A percentile compares a stretch with the other conserved stretches of the same genome.
These are phyloP conservation scores for Geotrypetes seraphini DNA, from an alignment of 2,797 vertebrate species.

Conservation along the genomic window DNA sequence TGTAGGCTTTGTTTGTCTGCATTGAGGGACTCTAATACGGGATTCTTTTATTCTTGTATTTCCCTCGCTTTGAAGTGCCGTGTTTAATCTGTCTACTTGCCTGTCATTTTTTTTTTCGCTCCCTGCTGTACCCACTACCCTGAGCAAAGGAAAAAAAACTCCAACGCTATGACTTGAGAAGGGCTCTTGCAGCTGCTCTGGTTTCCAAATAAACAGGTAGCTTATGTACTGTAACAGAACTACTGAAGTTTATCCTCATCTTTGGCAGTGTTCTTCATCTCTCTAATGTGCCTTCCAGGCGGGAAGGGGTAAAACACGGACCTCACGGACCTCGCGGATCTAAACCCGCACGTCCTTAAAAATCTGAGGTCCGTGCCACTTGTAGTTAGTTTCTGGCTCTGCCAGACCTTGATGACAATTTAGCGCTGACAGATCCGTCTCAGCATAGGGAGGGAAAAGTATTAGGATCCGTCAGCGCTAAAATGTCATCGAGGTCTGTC, in stretches of 20 bases:
- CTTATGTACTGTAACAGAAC: slow-evolving; percentile 17
- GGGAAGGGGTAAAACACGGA: too few species aligned
- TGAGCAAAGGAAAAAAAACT: slow-evolving; percentile 5
- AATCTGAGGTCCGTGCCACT: too few species aligned
- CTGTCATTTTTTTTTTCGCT: slow-evolving; percentile 40
- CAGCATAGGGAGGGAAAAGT: too few species aligned
- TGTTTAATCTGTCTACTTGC: slow-evolving; percentile 68
- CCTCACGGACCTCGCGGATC: too few species aligned
- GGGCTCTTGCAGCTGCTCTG: slow-evolving; percentile 13
- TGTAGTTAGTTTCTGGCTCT: too few species aligned
- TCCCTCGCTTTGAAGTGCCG: slow-evolving; percentile 65
- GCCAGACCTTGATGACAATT: too few species aligned
- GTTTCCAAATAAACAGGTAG: slow-evolving; percentile 26
- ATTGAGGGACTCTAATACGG: slow-evolving; percentile 39
- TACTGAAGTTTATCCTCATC: slow-evolving; percentile 23
- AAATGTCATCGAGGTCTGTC: too few species aligned
- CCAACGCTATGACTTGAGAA: slow-evolving; percentile 7
- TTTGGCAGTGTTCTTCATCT: slow-evolving; percentile 33
- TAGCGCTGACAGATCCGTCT: too few species aligned
- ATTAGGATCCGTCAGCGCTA: too few species aligned
- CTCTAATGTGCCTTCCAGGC: too few species aligned
- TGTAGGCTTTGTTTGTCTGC: slow-evolving; percentile 53
- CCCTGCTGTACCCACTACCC: background rate
- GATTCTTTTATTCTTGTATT: slow-evolving; percentile 46
- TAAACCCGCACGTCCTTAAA: too few species aligned